phyloP scores from a whole-genome alignment of 1,140 invertebrate species.

The Octopus sinensis region DNA sequence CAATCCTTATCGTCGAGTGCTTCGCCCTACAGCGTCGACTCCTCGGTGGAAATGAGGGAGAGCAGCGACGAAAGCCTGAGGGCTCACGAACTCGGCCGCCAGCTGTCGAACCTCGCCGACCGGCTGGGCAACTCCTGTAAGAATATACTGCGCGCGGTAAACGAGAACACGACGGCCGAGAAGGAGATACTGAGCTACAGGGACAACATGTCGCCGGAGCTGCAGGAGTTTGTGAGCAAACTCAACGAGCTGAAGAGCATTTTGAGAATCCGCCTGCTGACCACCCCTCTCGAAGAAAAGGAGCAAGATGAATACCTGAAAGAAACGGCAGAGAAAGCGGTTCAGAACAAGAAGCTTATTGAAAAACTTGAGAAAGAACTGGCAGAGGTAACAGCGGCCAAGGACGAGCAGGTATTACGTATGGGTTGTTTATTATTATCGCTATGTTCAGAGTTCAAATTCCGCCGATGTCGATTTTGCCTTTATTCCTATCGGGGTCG shows the following conservation, averaged over 20 bases:
- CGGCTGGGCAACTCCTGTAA: constrained; percentile 50
- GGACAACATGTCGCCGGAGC: constrained; percentile 17
- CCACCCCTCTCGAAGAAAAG: constrained; percentile 53
- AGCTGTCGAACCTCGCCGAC: constrained; percentile 40
- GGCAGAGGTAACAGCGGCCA: constrained; percentile 48
- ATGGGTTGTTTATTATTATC: too few relatives aligned
- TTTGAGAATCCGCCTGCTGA: constrained; percentile 49
- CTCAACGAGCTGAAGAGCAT: constrained; percentile 51
- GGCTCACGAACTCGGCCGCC: too few relatives aligned
- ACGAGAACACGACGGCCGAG: constrained; percentile 44
- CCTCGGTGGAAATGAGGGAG: constrained; percentile 35
- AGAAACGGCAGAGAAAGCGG: constrained; percentile 46
- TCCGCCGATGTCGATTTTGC: too few relatives aligned
- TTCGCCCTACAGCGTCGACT: too few relatives aligned
- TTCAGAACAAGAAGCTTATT: constrained; percentile 50
- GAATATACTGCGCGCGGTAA: constrained; percentile 50
- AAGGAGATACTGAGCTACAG: constrained; percentile 34
- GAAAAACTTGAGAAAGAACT: constrained; percentile 51
- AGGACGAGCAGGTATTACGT: constrained; percentile 49
- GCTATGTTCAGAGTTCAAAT: too few relatives aligned
- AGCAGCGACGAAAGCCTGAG: constrained; percentile 29
- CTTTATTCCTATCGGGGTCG: too few relatives aligned
- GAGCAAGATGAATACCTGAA: constrained; percentile 50
- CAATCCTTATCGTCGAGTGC: too few relatives aligned
- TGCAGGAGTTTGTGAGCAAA: constrained; percentile 32